Percentiles rank a stretch among this genome's conserved stretches.
phyloP scores from a whole-genome alignment of 2,888 invertebrate genomes.

The Ectemnius continuus region DNA sequence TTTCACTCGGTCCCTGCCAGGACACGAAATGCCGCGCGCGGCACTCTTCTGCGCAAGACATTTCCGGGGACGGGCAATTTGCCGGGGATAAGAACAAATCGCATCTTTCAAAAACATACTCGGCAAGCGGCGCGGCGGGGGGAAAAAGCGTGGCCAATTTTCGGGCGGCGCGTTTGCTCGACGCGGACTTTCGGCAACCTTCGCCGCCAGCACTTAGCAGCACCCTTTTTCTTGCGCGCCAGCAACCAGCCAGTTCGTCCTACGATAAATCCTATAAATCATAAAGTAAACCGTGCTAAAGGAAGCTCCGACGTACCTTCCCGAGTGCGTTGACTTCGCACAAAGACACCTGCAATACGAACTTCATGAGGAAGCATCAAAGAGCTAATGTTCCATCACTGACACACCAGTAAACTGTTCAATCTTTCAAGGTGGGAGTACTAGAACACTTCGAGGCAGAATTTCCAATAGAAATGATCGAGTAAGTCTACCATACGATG shows the following conservation, averaged over 20 bases:
- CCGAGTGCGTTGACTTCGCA: neutral
- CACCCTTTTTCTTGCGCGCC: conserved; percentile 23
- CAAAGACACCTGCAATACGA: conserved; percentile 5
- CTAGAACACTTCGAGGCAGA: too few species aligned
- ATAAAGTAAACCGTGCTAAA: conserved; percentile 62
- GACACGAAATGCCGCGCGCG: neutral
- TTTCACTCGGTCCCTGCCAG: neutral
- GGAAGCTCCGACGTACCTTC: conserved; percentile 13
- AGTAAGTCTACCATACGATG: too few species aligned
- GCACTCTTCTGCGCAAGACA: conserved; percentile 40
- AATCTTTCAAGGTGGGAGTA: too few species aligned
- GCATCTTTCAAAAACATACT: conserved; percentile 75
- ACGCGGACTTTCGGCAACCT: conserved; percentile 18
- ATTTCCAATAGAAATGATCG: too few species aligned
- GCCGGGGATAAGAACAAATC: conserved; percentile 61
- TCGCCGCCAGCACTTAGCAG: conserved; percentile 41
- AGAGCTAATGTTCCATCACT: too few species aligned
- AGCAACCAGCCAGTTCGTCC: conserved; percentile 7
- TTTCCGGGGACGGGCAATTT: conserved; percentile 55
- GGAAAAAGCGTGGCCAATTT: conserved; percentile 67
- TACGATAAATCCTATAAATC: conserved; percentile 68
- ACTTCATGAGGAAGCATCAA: neutral
- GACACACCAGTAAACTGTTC: too few species aligned
- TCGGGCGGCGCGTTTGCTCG: conserved; percentile 30
- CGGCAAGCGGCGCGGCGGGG: conserved; percentile 17